These are phyloP conservation scores for Melinopterus prodromus DNA, from an alignment of 2,888 invertebrate species.

Conservation along the genomic window DNA sequence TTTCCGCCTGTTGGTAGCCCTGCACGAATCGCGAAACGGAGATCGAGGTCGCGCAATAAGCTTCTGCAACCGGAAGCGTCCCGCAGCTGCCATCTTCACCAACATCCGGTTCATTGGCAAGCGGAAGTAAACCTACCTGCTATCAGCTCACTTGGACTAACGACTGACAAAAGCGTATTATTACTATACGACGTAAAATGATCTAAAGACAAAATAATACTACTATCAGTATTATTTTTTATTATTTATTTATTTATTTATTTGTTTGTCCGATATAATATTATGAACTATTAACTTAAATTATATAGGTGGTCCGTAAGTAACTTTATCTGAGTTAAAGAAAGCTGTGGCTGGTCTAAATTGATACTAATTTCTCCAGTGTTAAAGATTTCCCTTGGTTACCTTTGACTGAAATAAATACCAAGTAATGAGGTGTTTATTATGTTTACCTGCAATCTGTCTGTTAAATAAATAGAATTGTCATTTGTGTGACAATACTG, in stretches of 20 bases:
- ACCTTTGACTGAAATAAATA: background rate
- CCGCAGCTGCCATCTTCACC: conserved; percentile 68
- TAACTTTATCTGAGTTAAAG: conserved; percentile 13
- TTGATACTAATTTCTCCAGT: background rate
- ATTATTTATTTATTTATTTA: conserved; percentile 8
- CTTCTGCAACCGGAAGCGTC: conserved; percentile 70
- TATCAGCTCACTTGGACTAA: conserved; percentile 19
- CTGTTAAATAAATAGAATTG: background rate
- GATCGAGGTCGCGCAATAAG: conserved; percentile 63
- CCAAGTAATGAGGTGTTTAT: background rate
- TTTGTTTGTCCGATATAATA: conserved; percentile 19
- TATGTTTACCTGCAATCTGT: background rate
- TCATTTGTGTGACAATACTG: background rate
- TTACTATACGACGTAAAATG: background rate
- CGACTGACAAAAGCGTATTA: conserved; percentile 31
- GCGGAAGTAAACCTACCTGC: conserved; percentile 48
- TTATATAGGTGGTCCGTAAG: conserved; percentile 5
- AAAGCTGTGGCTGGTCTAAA: conserved; percentile 8
- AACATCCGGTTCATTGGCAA: conserved; percentile 71
- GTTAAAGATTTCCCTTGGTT: background rate
- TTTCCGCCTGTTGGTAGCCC: conserved; percentile 66
- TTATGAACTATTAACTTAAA: background rate
- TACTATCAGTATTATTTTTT: conserved; percentile 35
- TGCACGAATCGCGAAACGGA: conserved; percentile 69
- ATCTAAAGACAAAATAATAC: conserved; percentile 31